A percentile compares a stretch with the other conserved stretches of the same genome.
Conservation (phyloP, 2,888 invertebrate species). For the Venustoraphidia nigricollis region DNA sequence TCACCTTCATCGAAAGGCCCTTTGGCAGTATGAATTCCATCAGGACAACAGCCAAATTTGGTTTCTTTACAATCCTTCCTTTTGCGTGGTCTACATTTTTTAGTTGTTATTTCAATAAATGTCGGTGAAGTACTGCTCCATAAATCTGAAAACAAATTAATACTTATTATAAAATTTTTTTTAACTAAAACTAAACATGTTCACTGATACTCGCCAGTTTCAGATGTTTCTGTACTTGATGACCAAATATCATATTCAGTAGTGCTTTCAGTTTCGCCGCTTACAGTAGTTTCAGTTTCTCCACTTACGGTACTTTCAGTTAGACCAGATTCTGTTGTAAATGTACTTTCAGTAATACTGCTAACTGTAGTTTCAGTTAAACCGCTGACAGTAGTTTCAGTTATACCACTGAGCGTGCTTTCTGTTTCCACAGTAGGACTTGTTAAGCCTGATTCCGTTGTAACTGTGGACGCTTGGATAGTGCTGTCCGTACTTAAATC, state of each 20-base stretch:
- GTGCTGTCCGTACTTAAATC: not conserved
- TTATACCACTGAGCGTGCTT: slow-evolving; percentile 2
- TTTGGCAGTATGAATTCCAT: slow-evolving; percentile 55
- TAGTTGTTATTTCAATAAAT: slow-evolving; percentile 21
- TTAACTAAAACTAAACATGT: slow-evolving; percentile 3
- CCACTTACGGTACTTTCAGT: slow-evolving; percentile 10
- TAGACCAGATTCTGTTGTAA: slow-evolving; percentile 9
- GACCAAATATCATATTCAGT: slow-evolving; percentile 18
- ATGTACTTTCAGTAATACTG: slow-evolving; percentile 1
- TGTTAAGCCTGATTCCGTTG: slow-evolving; percentile 10
- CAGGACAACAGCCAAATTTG: slow-evolving; percentile 73
- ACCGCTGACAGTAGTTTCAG: slow-evolving; percentile 5
- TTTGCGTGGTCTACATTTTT: slow-evolving; percentile 40
- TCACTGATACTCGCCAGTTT: slow-evolving; percentile 13
- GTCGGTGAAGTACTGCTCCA: slow-evolving; percentile 4
- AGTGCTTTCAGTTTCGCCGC: slow-evolving; percentile 2
- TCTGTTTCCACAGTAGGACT: slow-evolving; percentile 11
- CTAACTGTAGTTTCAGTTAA: slow-evolving; percentile 8
- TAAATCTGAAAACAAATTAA: slow-evolving; percentile 5
- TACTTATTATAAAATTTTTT: not conserved
- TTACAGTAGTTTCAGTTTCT: slow-evolving; percentile 13
- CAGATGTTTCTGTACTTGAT: slow-evolving; percentile 18
- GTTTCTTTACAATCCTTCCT: slow-evolving; percentile 41
- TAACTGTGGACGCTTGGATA: slow-evolving; percentile 6
- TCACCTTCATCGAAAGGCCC: slow-evolving; percentile 68